phyloP scores from a whole-genome alignment of 2,888 invertebrate species.

The Zaprionus obscuricornis region DNA sequence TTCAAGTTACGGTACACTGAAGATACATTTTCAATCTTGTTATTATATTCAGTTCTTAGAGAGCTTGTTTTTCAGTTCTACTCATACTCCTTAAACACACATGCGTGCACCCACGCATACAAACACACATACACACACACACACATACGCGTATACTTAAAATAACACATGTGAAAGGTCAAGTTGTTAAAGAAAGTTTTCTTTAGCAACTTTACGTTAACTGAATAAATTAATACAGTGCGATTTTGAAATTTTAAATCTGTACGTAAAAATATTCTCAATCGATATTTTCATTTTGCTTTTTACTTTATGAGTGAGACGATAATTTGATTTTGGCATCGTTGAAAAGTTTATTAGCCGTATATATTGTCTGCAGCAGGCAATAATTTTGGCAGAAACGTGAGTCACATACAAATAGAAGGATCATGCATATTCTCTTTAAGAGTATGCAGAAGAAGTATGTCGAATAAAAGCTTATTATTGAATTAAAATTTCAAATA shows the following conservation, averaged over 20 bases:
- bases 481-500: too few relatives aligned
- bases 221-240: constrained; percentile 37
- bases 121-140: neutral
- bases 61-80: constrained; percentile 15
- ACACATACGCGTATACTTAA: too few relatives aligned
- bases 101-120: constrained; percentile 1
- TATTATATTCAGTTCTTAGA: constrained; percentile 10
- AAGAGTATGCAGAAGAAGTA: too few relatives aligned
- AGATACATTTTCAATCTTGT: too few relatives aligned
- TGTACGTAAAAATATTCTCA: too few relatives aligned
- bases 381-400: constrained; percentile 3
- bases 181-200: constrained; percentile 41
- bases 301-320: constrained; percentile 19
- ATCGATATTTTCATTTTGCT: constrained; percentile 27
- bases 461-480: too few relatives aligned
- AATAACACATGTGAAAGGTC: constrained; percentile 50
- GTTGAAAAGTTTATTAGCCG: constrained; percentile 37
- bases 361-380: constrained; percentile 17
- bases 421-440: too few relatives aligned
- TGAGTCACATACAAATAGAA: constrained; percentile 34
- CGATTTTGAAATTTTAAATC: too few relatives aligned
- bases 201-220: constrained; percentile 23
- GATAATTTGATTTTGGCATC: constrained; percentile 41
- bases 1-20: too few relatives aligned
- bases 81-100: constrained; percentile 1